Conservation (phyloP, 2,113 vertebrate genomes). For the Anseranas semipalmata region DNA sequence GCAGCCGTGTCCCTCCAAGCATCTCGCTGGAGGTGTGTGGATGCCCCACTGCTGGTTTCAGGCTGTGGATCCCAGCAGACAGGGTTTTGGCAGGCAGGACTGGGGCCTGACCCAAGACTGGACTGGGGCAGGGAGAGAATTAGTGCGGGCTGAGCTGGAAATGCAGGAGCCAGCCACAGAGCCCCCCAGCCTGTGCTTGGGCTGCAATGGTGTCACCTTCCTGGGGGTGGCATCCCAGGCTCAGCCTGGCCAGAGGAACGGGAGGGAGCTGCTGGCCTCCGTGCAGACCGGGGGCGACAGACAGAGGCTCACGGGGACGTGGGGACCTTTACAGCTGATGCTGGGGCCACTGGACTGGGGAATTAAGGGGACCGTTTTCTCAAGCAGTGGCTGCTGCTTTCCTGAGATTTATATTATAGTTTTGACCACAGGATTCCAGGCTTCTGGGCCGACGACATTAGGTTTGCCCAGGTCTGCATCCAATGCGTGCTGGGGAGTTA, state of each 20-base stretch:
- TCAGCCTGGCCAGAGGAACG: background rate
- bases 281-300: background rate
- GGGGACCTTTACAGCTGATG: background rate
- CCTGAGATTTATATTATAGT: background rate
- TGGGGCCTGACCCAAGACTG: background rate
- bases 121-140: background rate
- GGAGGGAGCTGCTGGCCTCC: background rate
- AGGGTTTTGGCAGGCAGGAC: no score
- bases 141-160: background rate
- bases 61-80: background rate
- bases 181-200: background rate
- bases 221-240: slow-evolving; percentile 44
- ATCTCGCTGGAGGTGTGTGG: background rate
- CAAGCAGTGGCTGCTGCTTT: background rate
- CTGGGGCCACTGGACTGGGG: background rate
- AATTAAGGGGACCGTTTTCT: background rate
- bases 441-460: accelerated
- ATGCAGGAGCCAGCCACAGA: no score
- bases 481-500: background rate
- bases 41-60: no score
- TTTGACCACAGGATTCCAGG: background rate
- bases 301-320: background rate
- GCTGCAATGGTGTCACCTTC: slow-evolving; percentile 15
- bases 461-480: background rate
- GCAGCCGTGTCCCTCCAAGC: background rate